Percentiles rank a stretch among this genome's conserved stretches.
phyloP scores from a whole-genome alignment of 2,113 vertebrate genomes.

The Potamarius usumacintae region DNA sequence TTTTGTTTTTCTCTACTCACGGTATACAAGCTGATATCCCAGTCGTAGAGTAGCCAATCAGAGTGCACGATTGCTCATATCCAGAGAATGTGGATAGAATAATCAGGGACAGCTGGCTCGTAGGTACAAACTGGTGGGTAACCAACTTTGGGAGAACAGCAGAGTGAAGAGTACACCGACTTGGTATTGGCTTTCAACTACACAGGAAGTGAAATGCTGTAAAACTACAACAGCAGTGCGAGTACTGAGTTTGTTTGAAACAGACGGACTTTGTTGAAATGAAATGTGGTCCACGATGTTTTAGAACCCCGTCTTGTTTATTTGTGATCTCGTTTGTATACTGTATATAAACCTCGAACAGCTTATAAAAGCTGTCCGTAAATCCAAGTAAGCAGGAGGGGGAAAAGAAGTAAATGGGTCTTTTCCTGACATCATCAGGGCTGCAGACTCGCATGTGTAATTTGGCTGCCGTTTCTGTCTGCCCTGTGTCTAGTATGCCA shows the following conservation, averaged over 20 bases:
- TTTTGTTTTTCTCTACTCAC: too few species aligned
- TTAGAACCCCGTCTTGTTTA: background rate
- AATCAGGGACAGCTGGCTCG: background rate
- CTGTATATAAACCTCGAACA: background rate
- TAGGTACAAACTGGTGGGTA: background rate
- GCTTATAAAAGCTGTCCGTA: background rate
- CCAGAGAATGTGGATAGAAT: too few species aligned
- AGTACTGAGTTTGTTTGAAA: background rate
- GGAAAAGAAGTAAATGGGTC: background rate
- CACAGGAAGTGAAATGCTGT: background rate
- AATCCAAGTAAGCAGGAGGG: background rate
- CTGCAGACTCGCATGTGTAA: conserved; percentile 8
- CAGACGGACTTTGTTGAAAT: background rate
- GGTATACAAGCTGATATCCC: too few species aligned
- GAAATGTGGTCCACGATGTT: background rate
- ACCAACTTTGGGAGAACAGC: background rate
- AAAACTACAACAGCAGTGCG: background rate
- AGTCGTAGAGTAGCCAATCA: too few species aligned
- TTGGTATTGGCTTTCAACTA: background rate
- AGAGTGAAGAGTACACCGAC: background rate
- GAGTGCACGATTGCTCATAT: too few species aligned
- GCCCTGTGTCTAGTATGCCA: background rate
- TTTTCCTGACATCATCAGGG: background rate
- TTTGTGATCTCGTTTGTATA: conserved; percentile 1
- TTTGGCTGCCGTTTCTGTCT: conserved; percentile 16